Conservation (phyloP, 1,140 invertebrate species). For the Heterodera carotae region DNA sequence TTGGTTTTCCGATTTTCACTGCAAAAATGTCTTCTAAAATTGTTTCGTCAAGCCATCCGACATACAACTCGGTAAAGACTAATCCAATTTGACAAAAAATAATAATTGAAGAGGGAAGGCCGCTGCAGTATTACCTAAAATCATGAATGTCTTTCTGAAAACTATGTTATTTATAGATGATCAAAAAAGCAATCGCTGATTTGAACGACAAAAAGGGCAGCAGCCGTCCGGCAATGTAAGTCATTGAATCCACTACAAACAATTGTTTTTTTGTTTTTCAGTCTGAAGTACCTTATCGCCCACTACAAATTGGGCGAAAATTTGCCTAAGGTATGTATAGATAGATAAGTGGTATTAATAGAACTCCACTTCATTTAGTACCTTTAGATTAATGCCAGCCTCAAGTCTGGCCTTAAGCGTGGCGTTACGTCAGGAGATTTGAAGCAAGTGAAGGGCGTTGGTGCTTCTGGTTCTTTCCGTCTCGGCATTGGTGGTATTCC, state of each 20-base stretch:
- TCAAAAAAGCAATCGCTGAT: constrained; percentile 31
- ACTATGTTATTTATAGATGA: constrained; percentile 16
- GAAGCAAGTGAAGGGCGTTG: constrained; percentile 31
- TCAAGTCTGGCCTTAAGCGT: constrained; percentile 31
- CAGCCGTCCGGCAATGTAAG: constrained; percentile 61
- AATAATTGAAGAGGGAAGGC: too few species aligned
- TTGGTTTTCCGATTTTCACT: too few species aligned
- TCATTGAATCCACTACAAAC: background rate
- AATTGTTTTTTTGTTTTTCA: background rate
- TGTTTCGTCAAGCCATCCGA: constrained; percentile 1
- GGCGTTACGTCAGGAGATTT: constrained; percentile 36
- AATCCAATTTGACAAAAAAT: background rate
- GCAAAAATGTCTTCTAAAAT: too few species aligned
- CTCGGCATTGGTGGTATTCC: constrained; percentile 24
- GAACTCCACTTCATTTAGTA: background rate
- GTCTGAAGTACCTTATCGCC: constrained; percentile 63
- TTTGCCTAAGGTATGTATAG: background rate
- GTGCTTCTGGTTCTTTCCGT: constrained; percentile 43
- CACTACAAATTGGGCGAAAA: constrained; percentile 65
- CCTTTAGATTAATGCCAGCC: constrained; percentile 43
- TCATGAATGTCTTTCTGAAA: too few species aligned
- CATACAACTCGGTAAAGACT: constrained; percentile 15
- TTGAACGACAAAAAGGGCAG: constrained; percentile 55
- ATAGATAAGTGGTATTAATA: background rate
- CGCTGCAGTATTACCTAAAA: too few species aligned